Evolutionary conservation across 2,888 invertebrate species (phyloP), one percentile per base, ranked within the genome.

Genomic region (Chorisops tibialis): DNA sequence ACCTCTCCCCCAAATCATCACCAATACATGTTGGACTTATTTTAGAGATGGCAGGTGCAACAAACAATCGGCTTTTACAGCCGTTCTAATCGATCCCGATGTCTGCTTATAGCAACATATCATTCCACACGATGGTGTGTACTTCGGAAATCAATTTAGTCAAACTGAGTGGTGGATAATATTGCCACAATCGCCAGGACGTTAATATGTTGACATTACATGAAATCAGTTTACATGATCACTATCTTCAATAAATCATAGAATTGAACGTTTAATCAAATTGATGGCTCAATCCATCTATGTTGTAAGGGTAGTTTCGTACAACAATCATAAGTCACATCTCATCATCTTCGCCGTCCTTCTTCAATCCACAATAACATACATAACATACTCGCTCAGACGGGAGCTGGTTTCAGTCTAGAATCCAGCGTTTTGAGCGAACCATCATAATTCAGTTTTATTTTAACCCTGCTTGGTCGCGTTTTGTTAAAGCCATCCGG

Each of bases 221-320:
- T 60, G 61, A 63, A 65, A 65, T 65, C 65, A 62, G 63, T 65
- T 65, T 65, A 65, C 65, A 62, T 63, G 60, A 65, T 65, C 63
- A 59, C 62, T 61, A 63, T 60, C 63, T 65, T 59, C 65, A 65
- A 65, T 65, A 65, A 65, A 65, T 65, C 65, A 65, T 60, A 61
- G 61, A 65, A 65, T 65, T 65, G 62, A 65, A 63, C 62, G 60
- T 65, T 65, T 65, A 65, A 65, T 65, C 65, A 65, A 65, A 63
- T 65, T 65, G 62, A 65, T 65, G 58, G 62, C 60, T 61, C 65
- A 63, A 65, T 65, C 61, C 61, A 65, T 65, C 65, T 63, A 50
- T 45, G 38, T 39, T 24, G 50, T 35, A 35, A 14, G 24, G 12
- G 22, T 22, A n/a, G 49, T 49, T n/a, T 9, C 16, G 12, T 35